Percentiles rank a stretch among this genome's conserved stretches.
These are phyloP conservation scores for Haliclystus octoradiatus DNA, from an alignment of 30 jellyfish, hydroid and myxozoan species.

Conservation along the genomic window DNA sequence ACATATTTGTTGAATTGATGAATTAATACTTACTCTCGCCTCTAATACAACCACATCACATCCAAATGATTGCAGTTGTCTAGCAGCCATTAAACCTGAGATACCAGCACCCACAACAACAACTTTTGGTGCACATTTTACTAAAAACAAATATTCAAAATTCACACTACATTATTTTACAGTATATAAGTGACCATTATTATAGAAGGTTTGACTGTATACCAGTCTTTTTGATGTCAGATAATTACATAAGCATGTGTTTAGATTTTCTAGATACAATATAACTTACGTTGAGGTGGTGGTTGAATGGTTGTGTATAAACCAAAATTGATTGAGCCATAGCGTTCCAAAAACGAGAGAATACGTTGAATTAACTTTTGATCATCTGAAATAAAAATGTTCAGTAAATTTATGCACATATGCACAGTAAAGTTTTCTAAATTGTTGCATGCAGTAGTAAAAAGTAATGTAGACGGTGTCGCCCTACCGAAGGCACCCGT, in stretches of 20 bases:
- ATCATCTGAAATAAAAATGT: constrained; percentile 26
- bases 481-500: too few species aligned
- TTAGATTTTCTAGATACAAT: too few species aligned
- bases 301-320: constrained; percentile 59
- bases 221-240: too few species aligned
- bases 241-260: too few species aligned
- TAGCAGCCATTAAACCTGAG: constrained; percentile 92
- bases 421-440: too few species aligned
- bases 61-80: constrained; percentile 92
- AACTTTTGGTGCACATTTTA: constrained; percentile 79
- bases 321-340: constrained; percentile 96
- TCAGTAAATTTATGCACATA: too few species aligned
- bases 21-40: constrained; percentile 46
- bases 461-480: too few species aligned
- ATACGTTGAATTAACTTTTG: constrained; percentile 45
- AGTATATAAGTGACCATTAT: too few species aligned
- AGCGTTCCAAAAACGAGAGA: constrained; percentile 75
- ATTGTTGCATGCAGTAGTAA: too few species aligned
- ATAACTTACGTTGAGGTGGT: constrained; percentile 63
- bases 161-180: background rate
- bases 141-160: constrained; percentile 8
- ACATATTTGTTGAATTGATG: too few species aligned
- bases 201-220: too few species aligned
- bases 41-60: constrained; percentile 87
- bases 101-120: constrained; percentile 94